These are phyloP conservation scores for Brachyalestes nurse DNA, from an alignment of 2,797 vertebrate species.

Conservation along the genomic window DNA sequence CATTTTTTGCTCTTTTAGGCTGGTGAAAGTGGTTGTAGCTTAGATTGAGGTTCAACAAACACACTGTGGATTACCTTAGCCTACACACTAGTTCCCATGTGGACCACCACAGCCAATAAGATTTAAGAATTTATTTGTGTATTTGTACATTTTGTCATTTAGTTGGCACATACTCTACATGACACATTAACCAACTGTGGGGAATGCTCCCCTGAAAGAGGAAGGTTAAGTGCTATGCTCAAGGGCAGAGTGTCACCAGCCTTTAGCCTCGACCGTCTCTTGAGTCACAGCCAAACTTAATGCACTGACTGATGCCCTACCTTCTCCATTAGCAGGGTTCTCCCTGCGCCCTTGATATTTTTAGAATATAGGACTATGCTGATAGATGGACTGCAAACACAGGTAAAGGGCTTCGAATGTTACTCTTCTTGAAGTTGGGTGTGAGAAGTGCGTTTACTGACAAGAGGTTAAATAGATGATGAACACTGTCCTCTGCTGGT, in stretches of 20 bases:
- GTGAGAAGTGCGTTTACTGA: neutral
- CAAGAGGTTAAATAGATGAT: constrained; percentile 47
- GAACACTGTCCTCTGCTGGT: constrained; percentile 60
- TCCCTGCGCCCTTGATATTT: constrained; percentile 5
- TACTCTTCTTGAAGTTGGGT: neutral
- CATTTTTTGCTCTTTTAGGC: neutral
- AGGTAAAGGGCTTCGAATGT: constrained; percentile 31
- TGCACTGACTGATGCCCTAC: constrained; percentile 28
- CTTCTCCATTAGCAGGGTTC: constrained; percentile 36
- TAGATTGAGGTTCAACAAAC: neutral
- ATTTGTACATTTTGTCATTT: constrained; percentile 18
- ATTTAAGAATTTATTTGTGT: neutral
- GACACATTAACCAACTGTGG: constrained; percentile 19
- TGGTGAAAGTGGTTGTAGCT: neutral
- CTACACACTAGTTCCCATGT: neutral
- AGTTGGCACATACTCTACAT: neutral
- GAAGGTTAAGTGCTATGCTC: constrained; percentile 26
- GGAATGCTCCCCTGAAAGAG: constrained; percentile 7
- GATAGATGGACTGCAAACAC: constrained; percentile 7
- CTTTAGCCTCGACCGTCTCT: constrained; percentile 16
- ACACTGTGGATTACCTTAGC: neutral
- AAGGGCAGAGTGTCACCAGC: constrained; percentile 23
- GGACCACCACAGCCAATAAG: neutral
- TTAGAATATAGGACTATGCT: neutral
- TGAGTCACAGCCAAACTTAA: constrained; percentile 34